These are phyloP conservation scores for Propithecus perrieri DNA, from an alignment of 2,797 vertebrate genomes.

Conservation along the genomic window DNA sequence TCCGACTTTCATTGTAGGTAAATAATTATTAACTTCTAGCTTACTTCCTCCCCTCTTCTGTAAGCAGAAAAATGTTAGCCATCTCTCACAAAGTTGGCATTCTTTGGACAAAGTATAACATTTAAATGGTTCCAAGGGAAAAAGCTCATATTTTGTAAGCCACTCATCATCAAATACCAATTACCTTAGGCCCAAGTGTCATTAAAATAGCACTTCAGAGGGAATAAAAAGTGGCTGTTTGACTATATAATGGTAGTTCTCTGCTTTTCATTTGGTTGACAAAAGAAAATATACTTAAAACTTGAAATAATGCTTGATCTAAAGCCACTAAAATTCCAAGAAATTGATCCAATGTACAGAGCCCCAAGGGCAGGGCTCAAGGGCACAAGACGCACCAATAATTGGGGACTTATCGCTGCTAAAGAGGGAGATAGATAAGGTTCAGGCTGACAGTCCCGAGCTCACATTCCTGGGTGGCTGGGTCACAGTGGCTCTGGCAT, in stretches of 20 bases:
- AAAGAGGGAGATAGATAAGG: background rate
- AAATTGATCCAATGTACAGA: conserved; percentile 11
- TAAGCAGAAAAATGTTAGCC: background rate
- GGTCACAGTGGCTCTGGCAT: background rate
- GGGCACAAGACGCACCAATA: background rate
- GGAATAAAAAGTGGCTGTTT: background rate
- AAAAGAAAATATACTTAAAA: background rate
- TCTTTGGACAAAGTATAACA: background rate
- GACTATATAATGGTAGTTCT: background rate
- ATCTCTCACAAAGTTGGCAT: background rate
- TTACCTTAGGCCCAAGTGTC: background rate
- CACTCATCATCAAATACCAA: background rate
- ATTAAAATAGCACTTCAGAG: conserved; percentile 25
- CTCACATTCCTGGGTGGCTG: background rate
- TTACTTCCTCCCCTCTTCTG: background rate
- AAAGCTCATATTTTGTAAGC: background rate
- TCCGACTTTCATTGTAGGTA: background rate
- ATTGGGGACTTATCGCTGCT: background rate
- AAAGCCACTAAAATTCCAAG: conserved; percentile 28
- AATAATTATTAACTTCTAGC: background rate
- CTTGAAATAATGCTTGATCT: conserved; percentile 41
- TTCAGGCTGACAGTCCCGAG: background rate
- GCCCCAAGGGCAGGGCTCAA: background rate
- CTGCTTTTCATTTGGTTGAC: background rate
- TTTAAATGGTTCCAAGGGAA: background rate